phyloP scores from a whole-genome alignment of 2,888 invertebrate species.

The Dexiosoma caninum region DNA sequence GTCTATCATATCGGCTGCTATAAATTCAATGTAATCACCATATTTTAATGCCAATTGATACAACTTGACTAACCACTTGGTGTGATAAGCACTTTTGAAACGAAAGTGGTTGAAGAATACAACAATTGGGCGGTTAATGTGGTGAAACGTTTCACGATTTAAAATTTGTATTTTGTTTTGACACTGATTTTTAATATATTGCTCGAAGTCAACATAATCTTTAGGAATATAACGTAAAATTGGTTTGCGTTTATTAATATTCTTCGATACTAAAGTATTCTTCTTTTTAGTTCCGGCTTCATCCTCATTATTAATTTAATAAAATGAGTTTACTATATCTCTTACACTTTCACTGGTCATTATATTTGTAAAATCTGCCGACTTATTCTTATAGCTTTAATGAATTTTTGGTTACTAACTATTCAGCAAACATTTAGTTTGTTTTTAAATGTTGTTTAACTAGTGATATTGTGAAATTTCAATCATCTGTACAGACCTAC shows the following conservation, averaged over 20 bases:
- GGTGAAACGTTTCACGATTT: neutral
- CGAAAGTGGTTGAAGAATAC: neutral
- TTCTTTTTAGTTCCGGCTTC: neutral
- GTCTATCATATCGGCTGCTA: neutral
- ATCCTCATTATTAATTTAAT: constrained; percentile 13
- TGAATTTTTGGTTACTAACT: too few species aligned
- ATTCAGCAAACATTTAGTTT: too few species aligned
- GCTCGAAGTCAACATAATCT: neutral
- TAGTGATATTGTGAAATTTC: too few species aligned
- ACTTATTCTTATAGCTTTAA: too few species aligned
- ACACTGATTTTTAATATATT: neutral
- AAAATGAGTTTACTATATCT: neutral
- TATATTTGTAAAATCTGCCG: neutral
- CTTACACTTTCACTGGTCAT: constrained; percentile 13
- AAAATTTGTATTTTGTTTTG: neutral
- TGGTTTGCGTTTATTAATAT: neutral
- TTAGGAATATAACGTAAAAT: neutral
- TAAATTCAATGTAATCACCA: neutral
- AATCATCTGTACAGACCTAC: too few species aligned
- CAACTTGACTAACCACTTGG: neutral
- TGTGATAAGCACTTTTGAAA: neutral
- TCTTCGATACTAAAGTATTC: neutral
- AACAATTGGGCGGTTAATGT: neutral
- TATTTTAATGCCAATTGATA: neutral
- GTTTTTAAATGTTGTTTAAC: too few species aligned